Evolutionary conservation across 2,797 vertebrate species (phyloP), one percentile per base, ranked within the genome.

Genomic region (Gymnopithys bicolor): DNA sequence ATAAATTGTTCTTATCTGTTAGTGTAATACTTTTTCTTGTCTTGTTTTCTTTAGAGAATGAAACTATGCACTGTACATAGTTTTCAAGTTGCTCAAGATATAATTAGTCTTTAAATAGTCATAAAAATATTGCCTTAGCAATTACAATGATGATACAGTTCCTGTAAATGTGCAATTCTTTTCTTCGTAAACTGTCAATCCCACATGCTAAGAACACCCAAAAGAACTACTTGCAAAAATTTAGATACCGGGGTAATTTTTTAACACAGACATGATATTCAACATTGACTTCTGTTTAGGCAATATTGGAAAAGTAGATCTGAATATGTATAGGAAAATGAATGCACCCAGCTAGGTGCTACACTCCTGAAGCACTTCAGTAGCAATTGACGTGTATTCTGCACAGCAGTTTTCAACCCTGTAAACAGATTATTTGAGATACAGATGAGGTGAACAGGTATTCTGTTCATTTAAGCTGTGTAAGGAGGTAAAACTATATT

Each of bases 1-100:
- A 97, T 97, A 95, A 96, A 97, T 90, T 87, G 13, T 86, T 94
- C 86, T 93, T 93, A 95, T 90, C 82, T 87, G 46, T 69, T 92
- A 96, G 67, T 51, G 70, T 94, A 87, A 93, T 84, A 80, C 75
- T 86, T 78, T 79, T 87, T 75, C 69, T 96, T 91, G 93, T 97
- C 87, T 92, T 93, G 60, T 96, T 96, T 95, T 96, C 76, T 92
- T 80, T 88, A 89, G 89, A 83, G 80, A 35, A 59, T 88, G 70
- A 93, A 96, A 93, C 74, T 90, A 71, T 85, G 59, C 2, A 0
- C 33, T 84, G 48, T 86, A 39, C 7, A 7, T 64, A 91, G 77
- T 94, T 96, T 96, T 94, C 55, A 73, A 78, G 77, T 95, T 88
- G 56, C 91, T 96, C 80, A 93, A 88, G 74, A 76, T 95, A 74